Evolutionary conservation across 2,113 vertebrate species (phyloP).

Genomic region (Emydura subglobosa): DNA sequence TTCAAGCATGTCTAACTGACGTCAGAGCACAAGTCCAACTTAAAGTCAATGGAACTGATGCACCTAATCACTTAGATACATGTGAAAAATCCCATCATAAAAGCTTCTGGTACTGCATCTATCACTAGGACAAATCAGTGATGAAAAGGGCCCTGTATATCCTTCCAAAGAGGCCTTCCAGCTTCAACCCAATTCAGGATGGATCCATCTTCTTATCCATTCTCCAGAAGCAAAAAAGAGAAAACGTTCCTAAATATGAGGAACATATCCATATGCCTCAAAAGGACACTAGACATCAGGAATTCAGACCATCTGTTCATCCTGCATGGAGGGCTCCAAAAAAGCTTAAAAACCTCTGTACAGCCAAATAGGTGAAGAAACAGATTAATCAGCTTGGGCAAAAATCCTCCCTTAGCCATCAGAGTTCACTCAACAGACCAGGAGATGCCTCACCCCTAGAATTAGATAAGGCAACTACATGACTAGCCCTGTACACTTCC

Average conservation of each 20-base stretch:
- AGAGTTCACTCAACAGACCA: background rate
- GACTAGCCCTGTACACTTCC: rapidly evolving
- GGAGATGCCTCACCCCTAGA: background rate
- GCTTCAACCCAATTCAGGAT: background rate
- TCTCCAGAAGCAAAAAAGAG: background rate
- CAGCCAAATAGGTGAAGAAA: background rate
- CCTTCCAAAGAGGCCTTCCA: background rate
- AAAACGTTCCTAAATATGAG: conserved; percentile 1
- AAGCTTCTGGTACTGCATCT: background rate
- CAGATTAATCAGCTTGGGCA: background rate
- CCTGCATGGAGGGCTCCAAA: background rate
- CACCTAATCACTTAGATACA: background rate
- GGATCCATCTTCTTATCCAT: background rate
- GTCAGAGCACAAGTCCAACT: background rate
- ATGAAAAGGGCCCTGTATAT: background rate
- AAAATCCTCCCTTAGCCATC: background rate
- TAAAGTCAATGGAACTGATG: background rate
- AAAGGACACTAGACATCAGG: background rate
- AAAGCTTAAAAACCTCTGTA: background rate
- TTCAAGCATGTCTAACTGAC: background rate
- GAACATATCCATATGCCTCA: background rate
- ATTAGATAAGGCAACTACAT: background rate
- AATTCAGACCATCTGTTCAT: background rate
- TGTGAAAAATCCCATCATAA: background rate
- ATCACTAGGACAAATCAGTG: background rate